These are phyloP conservation scores for Coptodon rendalli DNA, from an alignment of 2,113 vertebrate species.

Conservation along the genomic window DNA sequence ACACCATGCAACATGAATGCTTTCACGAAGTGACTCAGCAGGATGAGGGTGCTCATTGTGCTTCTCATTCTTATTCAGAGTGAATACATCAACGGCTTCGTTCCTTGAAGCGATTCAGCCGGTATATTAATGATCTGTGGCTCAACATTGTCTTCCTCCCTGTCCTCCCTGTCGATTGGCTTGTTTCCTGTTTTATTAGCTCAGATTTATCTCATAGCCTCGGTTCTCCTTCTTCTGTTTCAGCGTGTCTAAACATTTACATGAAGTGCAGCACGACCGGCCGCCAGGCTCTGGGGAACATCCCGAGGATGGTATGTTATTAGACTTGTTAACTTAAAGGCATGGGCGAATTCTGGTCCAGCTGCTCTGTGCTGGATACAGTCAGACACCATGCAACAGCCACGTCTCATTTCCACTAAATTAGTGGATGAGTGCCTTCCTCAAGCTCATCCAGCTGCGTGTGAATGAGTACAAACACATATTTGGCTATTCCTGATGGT, in stretches of 20 bases:
- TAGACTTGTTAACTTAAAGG: neutral
- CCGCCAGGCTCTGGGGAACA: slow-evolving; percentile 58
- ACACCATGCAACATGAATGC: slow-evolving; percentile 69
- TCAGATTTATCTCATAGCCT: neutral
- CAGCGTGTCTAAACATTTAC: neutral
- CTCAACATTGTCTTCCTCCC: no score
- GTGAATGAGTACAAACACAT: slow-evolving; percentile 34
- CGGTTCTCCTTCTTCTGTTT: neutral
- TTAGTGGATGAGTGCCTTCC: neutral
- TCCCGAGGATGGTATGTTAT: slow-evolving; percentile 76
- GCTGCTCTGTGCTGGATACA: slow-evolving; percentile 46
- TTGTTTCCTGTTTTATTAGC: neutral
- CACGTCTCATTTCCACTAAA: slow-evolving; percentile 3
- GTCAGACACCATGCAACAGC: slow-evolving; percentile 69
- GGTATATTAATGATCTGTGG: neutral
- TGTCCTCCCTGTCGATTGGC: neutral
- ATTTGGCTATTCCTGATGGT: neutral
- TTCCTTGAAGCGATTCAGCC: neutral
- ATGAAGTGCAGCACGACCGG: neutral
- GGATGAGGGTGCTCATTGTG: neutral
- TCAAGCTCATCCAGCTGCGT: neutral
- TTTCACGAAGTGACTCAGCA: slow-evolving; percentile 30
- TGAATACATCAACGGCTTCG: slow-evolving; percentile 27
- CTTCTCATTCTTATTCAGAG: neutral
- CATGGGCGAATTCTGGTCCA: slow-evolving; percentile 67